Evolutionary conservation across 2,888 invertebrate species (phyloP).

Genomic region (Synanthedon andrenaeformis): DNA sequence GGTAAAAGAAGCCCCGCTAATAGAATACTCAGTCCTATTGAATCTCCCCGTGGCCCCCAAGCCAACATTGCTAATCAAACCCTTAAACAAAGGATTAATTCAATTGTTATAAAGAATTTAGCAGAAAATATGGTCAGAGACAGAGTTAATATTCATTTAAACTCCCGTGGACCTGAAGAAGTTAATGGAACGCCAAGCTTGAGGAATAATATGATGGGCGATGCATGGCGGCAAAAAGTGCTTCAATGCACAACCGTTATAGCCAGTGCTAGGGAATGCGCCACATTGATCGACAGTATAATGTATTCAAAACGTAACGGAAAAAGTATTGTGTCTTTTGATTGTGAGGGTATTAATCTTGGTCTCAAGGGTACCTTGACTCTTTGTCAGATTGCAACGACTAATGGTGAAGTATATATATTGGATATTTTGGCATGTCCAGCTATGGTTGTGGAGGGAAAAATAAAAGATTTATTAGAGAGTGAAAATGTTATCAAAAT

Average conservation of each 20-base stretch:
- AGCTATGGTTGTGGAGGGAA: slow-evolving; percentile 80
- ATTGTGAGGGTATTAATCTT: slow-evolving; percentile 93
- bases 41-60: slow-evolving; percentile 62
- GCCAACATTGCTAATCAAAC: slow-evolving; percentile 77
- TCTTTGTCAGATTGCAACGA: slow-evolving; percentile 85
- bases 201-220: slow-evolving; percentile 68
- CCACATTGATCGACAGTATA: slow-evolving; percentile 80
- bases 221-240: slow-evolving; percentile 85
- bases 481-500: slow-evolving; percentile 87
- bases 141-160: slow-evolving; percentile 59
- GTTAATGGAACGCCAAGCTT: slow-evolving; percentile 53
- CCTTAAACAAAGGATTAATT: slow-evolving; percentile 89
- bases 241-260: slow-evolving; percentile 86
- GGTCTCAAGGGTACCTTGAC: slow-evolving; percentile 91
- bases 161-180: slow-evolving; percentile 52
- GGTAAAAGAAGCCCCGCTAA: slow-evolving; percentile 54
- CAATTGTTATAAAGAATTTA: slow-evolving; percentile 86
- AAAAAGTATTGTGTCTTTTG: slow-evolving; percentile 82
- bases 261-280: slow-evolving; percentile 82
- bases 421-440: slow-evolving; percentile 91
- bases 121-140: slow-evolving; percentile 83
- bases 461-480: slow-evolving; percentile 84
- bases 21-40: slow-evolving; percentile 63
- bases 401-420: slow-evolving; percentile 85
- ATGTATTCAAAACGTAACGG: slow-evolving; percentile 68